Conservation (phyloP, 2,113 vertebrate species). For the Heterochromis multidens region DNA sequence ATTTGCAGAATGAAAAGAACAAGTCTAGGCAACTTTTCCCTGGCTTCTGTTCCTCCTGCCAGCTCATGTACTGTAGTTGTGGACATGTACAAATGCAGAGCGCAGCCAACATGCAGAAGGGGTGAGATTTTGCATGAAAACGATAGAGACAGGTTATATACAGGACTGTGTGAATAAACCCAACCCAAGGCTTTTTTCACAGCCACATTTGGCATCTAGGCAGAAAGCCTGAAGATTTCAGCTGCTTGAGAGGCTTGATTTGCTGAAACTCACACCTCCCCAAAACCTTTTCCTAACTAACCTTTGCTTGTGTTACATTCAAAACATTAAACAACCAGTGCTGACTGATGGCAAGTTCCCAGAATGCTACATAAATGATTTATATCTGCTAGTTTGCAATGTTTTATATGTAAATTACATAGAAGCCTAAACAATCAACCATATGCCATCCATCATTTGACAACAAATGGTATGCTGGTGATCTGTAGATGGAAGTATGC, state of each 20-base stretch:
- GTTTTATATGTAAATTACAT: background rate
- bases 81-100: slow-evolving; percentile 37
- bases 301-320: background rate
- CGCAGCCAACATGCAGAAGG: slow-evolving; percentile 10
- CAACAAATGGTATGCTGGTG: background rate
- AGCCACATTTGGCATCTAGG: slow-evolving; percentile 23
- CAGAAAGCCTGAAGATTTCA: slow-evolving; percentile 40
- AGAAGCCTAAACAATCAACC: background rate
- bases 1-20: background rate
- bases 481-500: background rate
- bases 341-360: background rate
- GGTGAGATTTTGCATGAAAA: background rate
- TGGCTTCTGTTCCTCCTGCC: slow-evolving; percentile 12
- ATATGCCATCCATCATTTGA: background rate
- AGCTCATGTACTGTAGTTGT: background rate
- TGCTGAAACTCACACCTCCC: background rate
- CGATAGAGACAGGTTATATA: background rate
- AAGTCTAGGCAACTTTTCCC: background rate
- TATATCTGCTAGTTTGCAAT: background rate
- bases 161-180: slow-evolving; percentile 6
- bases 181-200: slow-evolving; percentile 1
- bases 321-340: background rate
- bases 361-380: background rate
- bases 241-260: slow-evolving; percentile 5
- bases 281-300: background rate